Conservation (phyloP, 2,113 vertebrate species). For the Nothoprocta pentlandii region DNA sequence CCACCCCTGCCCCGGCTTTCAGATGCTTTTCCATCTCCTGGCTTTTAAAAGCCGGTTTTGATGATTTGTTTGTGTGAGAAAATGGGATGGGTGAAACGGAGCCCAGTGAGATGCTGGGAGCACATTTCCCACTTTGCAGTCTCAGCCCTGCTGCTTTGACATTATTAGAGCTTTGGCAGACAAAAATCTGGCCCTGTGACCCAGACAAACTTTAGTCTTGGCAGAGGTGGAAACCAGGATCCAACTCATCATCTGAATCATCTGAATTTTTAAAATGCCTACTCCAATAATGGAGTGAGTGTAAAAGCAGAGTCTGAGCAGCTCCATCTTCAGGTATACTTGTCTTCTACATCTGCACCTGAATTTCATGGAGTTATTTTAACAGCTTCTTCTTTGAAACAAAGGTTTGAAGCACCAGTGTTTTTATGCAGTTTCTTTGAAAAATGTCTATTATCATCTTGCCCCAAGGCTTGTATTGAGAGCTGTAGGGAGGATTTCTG, state of each 20-base stretch:
- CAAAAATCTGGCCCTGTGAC: not conserved
- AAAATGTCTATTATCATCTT: not conserved
- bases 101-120: not conserved
- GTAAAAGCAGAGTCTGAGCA: not conserved
- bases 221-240: not conserved
- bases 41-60: not conserved
- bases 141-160: not conserved
- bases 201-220: not conserved
- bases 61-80: not conserved
- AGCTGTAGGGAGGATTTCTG: not conserved
- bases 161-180: not conserved
- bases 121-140: not conserved
- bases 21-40: not conserved
- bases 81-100: not conserved
- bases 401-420: not conserved
- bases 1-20: not conserved
- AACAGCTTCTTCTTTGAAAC: not conserved
- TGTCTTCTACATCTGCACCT: not conserved
- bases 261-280: not conserved
- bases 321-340: not conserved
- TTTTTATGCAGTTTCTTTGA: not conserved
- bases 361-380: not conserved
- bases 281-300: not conserved
- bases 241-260: not conserved
- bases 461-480: not conserved